These are phyloP conservation scores for Pediacus dermestoides DNA, from an alignment of 2,888 invertebrate species.

Conservation along the genomic window DNA sequence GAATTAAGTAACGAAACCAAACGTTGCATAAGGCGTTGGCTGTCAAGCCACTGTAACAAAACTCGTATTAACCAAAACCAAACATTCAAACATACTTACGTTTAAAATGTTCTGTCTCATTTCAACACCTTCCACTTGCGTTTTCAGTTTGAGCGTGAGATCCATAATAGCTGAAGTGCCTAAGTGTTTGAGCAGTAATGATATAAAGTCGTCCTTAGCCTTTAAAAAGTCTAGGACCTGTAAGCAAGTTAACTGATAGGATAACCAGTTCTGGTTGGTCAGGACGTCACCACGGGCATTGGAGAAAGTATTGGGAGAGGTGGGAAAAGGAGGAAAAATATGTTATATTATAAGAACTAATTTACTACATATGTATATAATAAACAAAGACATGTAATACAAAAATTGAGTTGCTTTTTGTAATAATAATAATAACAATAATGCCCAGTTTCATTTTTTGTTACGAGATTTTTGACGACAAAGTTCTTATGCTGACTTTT, in stretches of 20 bases:
- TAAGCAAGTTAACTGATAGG: conserved; percentile 87
- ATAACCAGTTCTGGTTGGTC: conserved; percentile 76
- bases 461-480: no score
- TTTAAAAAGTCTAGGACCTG: conserved; percentile 91
- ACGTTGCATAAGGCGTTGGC: conserved; percentile 80
- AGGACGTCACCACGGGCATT: neutral
- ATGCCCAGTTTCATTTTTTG: no score
- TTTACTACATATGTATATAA: no score
- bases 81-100: conserved; percentile 53
- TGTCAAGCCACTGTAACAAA: conserved; percentile 79
- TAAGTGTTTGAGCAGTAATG: conserved; percentile 82
- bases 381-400: no score
- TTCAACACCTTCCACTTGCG: conserved; percentile 73
- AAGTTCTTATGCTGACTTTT: no score
- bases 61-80: neutral
- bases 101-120: conserved; percentile 67
- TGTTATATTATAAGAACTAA: no score
- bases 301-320: conserved; percentile 15
- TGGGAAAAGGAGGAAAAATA: conserved; percentile 29
- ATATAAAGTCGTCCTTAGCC: conserved; percentile 80
- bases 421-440: no score
- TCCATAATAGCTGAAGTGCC: conserved; percentile 94
- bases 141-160: conserved; percentile 80
- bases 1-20: conserved; percentile 65
- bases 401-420: no score